Conservation (phyloP, 2,113 vertebrate genomes). For the Garra rufa region DNA sequence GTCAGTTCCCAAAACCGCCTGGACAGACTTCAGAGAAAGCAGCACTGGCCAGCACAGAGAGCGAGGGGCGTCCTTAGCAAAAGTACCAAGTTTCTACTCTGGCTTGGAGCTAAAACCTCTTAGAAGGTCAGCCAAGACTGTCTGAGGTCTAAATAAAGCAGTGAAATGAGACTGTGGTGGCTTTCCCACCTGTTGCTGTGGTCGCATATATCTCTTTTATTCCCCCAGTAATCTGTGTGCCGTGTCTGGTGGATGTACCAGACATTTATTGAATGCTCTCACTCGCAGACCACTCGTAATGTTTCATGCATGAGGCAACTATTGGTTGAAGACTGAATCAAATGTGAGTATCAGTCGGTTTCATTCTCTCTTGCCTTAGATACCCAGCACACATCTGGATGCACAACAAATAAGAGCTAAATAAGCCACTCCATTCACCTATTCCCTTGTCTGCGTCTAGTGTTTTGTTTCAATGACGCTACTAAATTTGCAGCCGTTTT, state of each 20-base stretch:
- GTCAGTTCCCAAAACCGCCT: not conserved
- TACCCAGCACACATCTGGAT: not conserved
- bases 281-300: slow-evolving; percentile 5
- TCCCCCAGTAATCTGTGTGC: not conserved
- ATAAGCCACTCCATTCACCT: slow-evolving; percentile 20
- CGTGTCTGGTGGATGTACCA: not conserved
- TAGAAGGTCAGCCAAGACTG: slow-evolving; percentile 15
- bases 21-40: slow-evolving; percentile 26
- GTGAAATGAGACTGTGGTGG: not conserved
- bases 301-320: slow-evolving; percentile 30
- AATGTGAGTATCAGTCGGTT: not conserved
- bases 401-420: slow-evolving; percentile 1
- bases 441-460: not conserved
- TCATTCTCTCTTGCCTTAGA: not conserved
- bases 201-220: slow-evolving; percentile 19
- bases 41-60: not conserved
- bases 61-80: not conserved
- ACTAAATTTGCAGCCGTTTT: slow-evolving; percentile 13
- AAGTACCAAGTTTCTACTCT: not conserved
- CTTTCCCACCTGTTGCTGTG: not conserved
- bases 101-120: not conserved
- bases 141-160: slow-evolving; percentile 32
- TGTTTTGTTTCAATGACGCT: slow-evolving; percentile 8
- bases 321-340: slow-evolving; percentile 8
- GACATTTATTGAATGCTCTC: slow-evolving; percentile 18